Evolutionary conservation across 2,888 invertebrate species (phyloP), one percentile per base, ranked within the genome.

Genomic region (Caenorhabditis becei): DNA sequence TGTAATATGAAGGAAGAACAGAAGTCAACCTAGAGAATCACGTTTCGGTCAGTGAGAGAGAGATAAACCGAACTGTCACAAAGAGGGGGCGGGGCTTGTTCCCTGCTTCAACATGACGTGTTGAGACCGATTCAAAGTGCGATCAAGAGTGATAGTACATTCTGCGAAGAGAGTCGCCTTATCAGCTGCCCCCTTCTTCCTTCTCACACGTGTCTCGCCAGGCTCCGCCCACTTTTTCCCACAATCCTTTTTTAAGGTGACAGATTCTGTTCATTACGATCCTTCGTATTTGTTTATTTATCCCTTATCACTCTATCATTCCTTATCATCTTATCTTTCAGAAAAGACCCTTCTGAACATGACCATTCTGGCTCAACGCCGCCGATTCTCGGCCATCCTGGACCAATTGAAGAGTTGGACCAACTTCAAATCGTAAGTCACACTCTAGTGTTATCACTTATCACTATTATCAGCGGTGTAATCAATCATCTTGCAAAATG

Each of bases 311-410:
- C 32, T 7, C 32, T 4, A 7, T 32, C 32, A 32, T 10, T 7
- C 5, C 32, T 7, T 10, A 32, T 7, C 5, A 7, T 32, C 32
- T 32, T 32, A 10, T 32, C 53, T 56, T 62, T 32, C 65, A 66
- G 61, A 75, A 61, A 32, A 32, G 5, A 32, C 4, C 4, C 32
- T 7, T 7, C 32, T 32, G 10, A 14, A 41, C 69, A 78, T 78
- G 78, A 72, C 71, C 8, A 59, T 70, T 53, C 69, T 65, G n/a
- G 37, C 70, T 26, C 78, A 59, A 66, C 47, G 58, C 53, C 71
- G 78, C 23, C 66, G 78, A 28, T 61, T 78, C 14, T 78, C 78
- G 14, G 65, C 71, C 1, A 18, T 78, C 16, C 18, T 78, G 8
- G 78, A 70, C 20, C 51, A 41, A 5, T 14, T 74, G 51, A 65